Evolutionary conservation across 2,797 vertebrate genomes (phyloP).

Genomic region (Pantherophis vulpinus): DNA sequence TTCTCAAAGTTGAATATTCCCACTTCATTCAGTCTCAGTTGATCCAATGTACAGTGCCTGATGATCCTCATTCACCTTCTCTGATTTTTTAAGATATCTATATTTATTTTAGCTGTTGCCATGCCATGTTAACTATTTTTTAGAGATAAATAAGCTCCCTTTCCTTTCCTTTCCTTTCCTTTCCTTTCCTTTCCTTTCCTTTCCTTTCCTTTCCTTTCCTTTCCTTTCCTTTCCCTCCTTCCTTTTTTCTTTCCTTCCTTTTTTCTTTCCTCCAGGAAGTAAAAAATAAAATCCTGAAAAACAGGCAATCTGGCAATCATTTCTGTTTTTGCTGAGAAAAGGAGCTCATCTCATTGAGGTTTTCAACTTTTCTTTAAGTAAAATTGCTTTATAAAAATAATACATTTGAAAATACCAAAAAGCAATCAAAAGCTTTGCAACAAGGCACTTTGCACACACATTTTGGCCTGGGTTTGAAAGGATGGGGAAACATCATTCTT

Average conservation of each 20-base stretch:
- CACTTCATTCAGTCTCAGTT: not conserved
- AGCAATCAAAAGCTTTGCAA: not conserved
- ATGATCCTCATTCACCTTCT: too few relatives aligned
- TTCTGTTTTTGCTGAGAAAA: not conserved
- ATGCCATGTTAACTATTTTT: not conserved
- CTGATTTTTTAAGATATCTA: too few relatives aligned
- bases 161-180: too few relatives aligned
- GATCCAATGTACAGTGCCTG: too few relatives aligned
- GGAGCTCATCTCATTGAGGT: not conserved
- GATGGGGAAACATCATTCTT: not conserved
- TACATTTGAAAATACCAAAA: not conserved
- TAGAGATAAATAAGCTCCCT: not conserved
- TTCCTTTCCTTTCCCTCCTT: too few relatives aligned
- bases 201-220: too few relatives aligned
- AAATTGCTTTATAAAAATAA: constrained; percentile 8
- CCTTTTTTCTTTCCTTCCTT: not conserved
- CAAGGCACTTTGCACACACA: not conserved
- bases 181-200: too few relatives aligned
- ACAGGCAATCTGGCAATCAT: not conserved
- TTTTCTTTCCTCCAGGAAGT: not conserved
- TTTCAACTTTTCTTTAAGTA: not conserved
- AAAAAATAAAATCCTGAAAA: not conserved
- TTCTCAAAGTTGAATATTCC: not conserved
- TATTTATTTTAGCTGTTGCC: not conserved
- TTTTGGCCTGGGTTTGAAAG: not conserved